Percentiles rank a stretch among this genome's conserved stretches.
Conservation (phyloP, 2,888 invertebrate genomes). For the Amiota communis region DNA sequence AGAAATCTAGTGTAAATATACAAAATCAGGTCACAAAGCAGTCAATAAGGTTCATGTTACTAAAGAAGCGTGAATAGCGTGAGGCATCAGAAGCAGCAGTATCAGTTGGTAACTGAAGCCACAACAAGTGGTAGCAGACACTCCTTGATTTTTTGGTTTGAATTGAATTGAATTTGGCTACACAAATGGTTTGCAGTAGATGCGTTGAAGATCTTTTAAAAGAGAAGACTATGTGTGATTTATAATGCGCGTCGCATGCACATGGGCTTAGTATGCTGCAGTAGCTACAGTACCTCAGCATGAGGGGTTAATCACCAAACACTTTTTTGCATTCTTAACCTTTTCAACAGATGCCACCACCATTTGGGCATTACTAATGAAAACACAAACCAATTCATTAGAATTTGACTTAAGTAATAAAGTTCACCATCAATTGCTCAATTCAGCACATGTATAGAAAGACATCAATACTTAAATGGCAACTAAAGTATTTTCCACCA, state of each 20-base stretch:
- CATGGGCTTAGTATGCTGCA: background rate
- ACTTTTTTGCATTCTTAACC: conserved; percentile 5
- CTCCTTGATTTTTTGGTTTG: conserved; percentile 23
- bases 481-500: background rate
- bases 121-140: conserved; percentile 21
- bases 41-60: conserved; percentile 55
- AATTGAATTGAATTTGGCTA: conserved; percentile 22
- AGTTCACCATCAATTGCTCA: background rate
- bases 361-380: background rate
- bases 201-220: too few relatives aligned
- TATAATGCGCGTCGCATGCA: background rate
- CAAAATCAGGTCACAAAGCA: conserved; percentile 64
- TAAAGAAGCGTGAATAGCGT: conserved; percentile 44
- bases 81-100: conserved; percentile 36
- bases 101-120: background rate
- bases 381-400: background rate
- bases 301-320: too few relatives aligned
- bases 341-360: background rate
- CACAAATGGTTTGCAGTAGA: background rate
- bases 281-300: too few relatives aligned
- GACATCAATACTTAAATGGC: conserved; percentile 4
- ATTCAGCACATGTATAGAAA: background rate
- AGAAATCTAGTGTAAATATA: conserved; percentile 18
- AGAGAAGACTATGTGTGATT: background rate
- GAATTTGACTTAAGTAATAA: conserved; percentile 6